Percentiles rank a stretch among this genome's conserved stretches.
Evolutionary conservation across 2,888 invertebrate species (phyloP).

Genomic region (Yponomeuta sedellus): DNA sequence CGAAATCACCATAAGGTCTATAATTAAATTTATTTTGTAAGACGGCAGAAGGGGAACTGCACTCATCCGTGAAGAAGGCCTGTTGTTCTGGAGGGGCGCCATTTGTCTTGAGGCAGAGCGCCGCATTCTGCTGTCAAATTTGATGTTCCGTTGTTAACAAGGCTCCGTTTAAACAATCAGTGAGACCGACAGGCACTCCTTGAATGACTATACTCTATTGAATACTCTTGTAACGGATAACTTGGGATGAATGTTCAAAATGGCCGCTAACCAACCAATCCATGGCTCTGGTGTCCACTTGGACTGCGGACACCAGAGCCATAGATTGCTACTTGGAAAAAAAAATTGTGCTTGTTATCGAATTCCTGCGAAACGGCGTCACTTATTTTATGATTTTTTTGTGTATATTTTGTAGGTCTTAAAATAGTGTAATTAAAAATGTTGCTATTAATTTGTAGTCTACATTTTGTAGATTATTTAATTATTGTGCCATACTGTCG

Average conservation of each 20-base stretch:
- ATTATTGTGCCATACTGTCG: no score
- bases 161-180: conserved; percentile 23
- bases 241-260: not conserved
- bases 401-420: no score
- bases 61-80: conserved; percentile 17
- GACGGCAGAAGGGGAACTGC: conserved; percentile 23
- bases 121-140: conserved; percentile 47
- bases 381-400: no score
- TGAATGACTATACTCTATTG: not conserved
- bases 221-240: not conserved
- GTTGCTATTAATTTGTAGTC: no score
- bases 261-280: no score
- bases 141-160: conserved; percentile 41
- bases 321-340: no score
- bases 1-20: conserved; percentile 26
- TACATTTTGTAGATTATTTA: no score
- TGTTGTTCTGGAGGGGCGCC: conserved; percentile 16
- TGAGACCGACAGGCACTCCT: conserved; percentile 22
- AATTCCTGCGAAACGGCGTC: no score
- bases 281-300: no score
- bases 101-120: conserved; percentile 40
- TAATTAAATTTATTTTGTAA: conserved; percentile 27
- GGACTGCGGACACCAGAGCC: no score
- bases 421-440: no score
- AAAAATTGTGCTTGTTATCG: no score